Percentiles rank a stretch among this genome's conserved stretches.
phyloP scores from a whole-genome alignment of 2,113 vertebrate species.

The Orientallactaga bullata region DNA sequence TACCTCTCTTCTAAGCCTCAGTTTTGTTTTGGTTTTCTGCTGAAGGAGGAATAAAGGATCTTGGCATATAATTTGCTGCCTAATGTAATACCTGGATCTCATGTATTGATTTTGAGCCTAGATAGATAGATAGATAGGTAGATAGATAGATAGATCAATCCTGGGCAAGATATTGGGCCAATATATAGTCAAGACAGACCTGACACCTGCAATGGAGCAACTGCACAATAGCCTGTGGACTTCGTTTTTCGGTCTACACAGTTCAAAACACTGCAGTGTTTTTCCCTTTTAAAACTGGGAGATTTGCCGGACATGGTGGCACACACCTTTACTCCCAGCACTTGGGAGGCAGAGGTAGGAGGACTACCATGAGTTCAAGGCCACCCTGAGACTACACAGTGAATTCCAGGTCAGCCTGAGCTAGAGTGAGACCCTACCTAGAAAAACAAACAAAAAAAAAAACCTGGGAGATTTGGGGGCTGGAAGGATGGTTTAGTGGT shows the following conservation, averaged over 20 bases:
- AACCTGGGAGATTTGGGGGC: too few species aligned
- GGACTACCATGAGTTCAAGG: too few species aligned
- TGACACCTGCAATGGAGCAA: neutral
- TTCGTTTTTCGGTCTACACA: neutral
- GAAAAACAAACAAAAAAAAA: too few species aligned
- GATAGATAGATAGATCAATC: too few species aligned
- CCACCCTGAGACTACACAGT: too few species aligned
- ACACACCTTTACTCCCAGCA: too few species aligned
- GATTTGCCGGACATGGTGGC: too few species aligned
- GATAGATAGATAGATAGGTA: neutral
- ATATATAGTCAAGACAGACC: neutral
- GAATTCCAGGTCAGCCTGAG: too few species aligned
- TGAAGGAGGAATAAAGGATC: neutral
- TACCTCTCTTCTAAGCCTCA: neutral
- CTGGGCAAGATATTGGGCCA: neutral
- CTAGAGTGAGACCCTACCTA: too few species aligned
- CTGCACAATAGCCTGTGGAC: neutral
- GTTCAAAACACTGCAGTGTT: neutral
- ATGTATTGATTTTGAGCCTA: neutral
- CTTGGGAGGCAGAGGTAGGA: too few species aligned
- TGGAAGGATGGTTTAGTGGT: too few species aligned
- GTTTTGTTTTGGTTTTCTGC: slow-evolving; percentile 52
- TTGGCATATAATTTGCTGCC: neutral
- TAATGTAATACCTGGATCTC: neutral
- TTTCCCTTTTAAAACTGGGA: slow-evolving; percentile 3